phyloP scores from a whole-genome alignment of 1,140 invertebrate species.

The Heterodera schachtii region DNA sequence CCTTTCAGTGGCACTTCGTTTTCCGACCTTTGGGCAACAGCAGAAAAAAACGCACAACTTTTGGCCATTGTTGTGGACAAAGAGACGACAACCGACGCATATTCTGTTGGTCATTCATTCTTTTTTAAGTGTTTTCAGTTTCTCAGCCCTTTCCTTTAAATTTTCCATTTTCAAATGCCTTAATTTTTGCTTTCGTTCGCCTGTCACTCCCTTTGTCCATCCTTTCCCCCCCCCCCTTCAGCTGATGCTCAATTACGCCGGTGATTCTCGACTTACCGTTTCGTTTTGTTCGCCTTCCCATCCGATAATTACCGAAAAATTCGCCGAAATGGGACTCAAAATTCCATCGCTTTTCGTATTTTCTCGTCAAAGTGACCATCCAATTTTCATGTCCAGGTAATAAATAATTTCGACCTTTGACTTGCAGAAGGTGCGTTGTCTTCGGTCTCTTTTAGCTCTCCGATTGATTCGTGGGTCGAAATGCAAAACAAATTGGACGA shows the following conservation, averaged over 20 bases:
- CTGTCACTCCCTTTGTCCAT: neutral
- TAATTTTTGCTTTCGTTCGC: too few relatives aligned
- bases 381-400: constrained; percentile 43
- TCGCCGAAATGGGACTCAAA: constrained; percentile 32
- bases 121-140: neutral
- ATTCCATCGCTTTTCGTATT: constrained; percentile 42
- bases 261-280: constrained; percentile 33
- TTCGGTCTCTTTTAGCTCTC: constrained; percentile 6
- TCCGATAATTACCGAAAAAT: constrained; percentile 39
- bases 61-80: constrained; percentile 44
- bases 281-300: constrained; percentile 35
- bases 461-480: constrained; percentile 34
- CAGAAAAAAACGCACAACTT: constrained; percentile 14
- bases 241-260: constrained; percentile 49
- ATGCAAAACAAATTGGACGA: constrained; percentile 31
- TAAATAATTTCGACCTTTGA: neutral
- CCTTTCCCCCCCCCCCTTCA: constrained; percentile 5
- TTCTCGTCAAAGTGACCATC: constrained; percentile 33
- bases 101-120: constrained; percentile 23
- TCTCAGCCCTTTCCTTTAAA: too few relatives aligned
- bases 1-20: constrained; percentile 30
- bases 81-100: constrained; percentile 33
- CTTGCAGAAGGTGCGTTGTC: constrained; percentile 20
- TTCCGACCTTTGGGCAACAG: constrained; percentile 31
- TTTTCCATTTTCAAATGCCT: too few relatives aligned